A percentile compares a stretch with the other conserved stretches of the same genome.
phyloP scores from a whole-genome alignment of 2,113 vertebrate species.

The Bungarus multicinctus region DNA sequence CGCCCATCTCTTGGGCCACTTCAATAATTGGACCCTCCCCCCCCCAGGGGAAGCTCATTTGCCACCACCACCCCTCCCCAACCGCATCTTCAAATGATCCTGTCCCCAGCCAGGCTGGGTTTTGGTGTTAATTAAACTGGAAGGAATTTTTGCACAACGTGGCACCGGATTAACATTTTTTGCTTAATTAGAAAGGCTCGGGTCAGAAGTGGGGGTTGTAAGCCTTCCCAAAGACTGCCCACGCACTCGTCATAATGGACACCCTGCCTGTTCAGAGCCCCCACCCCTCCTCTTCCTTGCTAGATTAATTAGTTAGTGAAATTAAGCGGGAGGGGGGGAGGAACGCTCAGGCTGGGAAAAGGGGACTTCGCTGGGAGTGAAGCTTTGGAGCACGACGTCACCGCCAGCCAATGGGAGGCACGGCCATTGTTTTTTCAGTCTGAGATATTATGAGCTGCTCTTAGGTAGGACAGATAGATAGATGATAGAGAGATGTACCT shows the following conservation, averaged over 20 bases:
- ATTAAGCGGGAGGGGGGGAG: background rate
- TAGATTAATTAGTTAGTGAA: slow-evolving; percentile 13
- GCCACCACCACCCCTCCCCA: background rate
- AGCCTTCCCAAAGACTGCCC: slow-evolving; percentile 30
- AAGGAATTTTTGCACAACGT: slow-evolving; percentile 65
- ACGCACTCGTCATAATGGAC: background rate
- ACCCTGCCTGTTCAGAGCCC: background rate
- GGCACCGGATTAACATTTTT: slow-evolving; percentile 66
- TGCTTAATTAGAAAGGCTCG: slow-evolving; percentile 68
- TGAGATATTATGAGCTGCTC: slow-evolving; percentile 7
- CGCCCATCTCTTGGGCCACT: background rate
- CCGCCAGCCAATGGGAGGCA: slow-evolving; percentile 47
- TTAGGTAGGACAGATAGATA: background rate
- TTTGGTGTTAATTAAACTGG: slow-evolving; percentile 74
- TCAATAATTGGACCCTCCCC: too few species aligned
- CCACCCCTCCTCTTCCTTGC: background rate
- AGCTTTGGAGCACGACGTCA: slow-evolving; percentile 46
- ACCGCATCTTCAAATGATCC: slow-evolving; percentile 53
- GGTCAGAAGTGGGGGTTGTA: slow-evolving; percentile 11
- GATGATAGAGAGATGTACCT: too few species aligned
- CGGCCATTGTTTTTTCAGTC: rapidly evolving
- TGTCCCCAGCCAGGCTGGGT: slow-evolving; percentile 47
- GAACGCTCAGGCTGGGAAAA: slow-evolving; percentile 41
- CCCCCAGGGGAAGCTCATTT: background rate
- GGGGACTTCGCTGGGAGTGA: slow-evolving; percentile 28